phyloP scores from a whole-genome alignment of 1,140 invertebrate species.

The Ceratina australensis region DNA sequence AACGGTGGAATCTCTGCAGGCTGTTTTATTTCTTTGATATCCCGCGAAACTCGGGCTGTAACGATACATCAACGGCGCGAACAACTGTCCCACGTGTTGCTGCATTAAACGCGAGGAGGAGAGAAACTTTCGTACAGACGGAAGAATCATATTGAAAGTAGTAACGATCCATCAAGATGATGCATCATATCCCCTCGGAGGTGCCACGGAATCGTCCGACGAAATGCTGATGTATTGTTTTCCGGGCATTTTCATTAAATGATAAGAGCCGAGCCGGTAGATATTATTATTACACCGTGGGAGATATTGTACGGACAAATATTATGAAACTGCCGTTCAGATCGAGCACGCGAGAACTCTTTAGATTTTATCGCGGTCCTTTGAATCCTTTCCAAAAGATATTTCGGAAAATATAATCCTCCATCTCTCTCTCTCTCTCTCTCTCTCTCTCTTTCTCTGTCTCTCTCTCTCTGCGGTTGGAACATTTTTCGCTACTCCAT shows the following conservation, averaged over 20 bases:
- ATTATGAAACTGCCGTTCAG: not conserved
- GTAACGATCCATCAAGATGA: constrained; percentile 16
- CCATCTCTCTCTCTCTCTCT: no score
- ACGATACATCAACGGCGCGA: no score
- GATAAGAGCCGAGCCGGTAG: no score
- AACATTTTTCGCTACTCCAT: not conserved
- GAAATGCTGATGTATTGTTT: not conserved
- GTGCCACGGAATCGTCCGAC: not conserved
- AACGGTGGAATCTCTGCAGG: no score
- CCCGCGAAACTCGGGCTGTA: no score
- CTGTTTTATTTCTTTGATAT: no score
- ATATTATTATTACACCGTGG: no score
- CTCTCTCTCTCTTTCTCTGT: no score
- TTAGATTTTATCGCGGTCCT: not conserved
- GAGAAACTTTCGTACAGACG: not conserved
- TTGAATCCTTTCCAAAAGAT: not conserved
- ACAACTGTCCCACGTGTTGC: not conserved
- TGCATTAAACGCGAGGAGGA: not conserved
- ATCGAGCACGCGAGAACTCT: not conserved
- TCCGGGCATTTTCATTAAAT: not conserved
- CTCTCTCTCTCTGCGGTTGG: no score
- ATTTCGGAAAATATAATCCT: not conserved
- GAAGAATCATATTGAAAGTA: not conserved
- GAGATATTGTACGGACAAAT: not conserved
- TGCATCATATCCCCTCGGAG: not conserved